phyloP scores from a whole-genome alignment of 1,140 invertebrate species.

The Pseudomyrmex sp. region DNA sequence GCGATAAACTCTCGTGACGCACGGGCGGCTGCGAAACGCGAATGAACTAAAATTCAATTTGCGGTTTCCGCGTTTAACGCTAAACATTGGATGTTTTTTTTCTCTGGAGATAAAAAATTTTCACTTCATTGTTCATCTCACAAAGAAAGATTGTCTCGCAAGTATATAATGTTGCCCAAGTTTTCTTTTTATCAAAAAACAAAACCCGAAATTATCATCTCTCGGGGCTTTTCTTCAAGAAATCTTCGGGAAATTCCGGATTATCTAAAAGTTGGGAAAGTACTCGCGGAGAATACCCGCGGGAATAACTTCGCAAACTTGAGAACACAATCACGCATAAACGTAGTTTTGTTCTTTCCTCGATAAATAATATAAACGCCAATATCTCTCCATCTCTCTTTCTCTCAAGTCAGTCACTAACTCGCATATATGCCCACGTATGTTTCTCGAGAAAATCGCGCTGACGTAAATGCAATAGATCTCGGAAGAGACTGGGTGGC shows the following conservation, averaged over 20 bases:
- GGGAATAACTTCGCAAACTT: no score
- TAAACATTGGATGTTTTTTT: not conserved
- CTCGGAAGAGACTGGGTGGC: not conserved
- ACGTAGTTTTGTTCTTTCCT: no score
- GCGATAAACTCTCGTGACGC: constrained; percentile 36
- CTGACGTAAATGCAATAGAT: constrained; percentile 25
- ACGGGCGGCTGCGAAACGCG: not conserved
- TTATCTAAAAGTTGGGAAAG: no score
- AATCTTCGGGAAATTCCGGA: no score
- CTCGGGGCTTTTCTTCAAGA: no score
- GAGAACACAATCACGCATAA: no score
- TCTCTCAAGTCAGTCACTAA: no score
- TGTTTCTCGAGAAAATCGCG: constrained; percentile 11
- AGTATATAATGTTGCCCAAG: not conserved
- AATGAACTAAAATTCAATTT: not conserved
- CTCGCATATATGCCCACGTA: not conserved
- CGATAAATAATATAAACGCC: no score
- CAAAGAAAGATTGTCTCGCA: not conserved
- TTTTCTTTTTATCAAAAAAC: not conserved
- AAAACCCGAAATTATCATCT: no score
- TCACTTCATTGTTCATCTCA: not conserved
- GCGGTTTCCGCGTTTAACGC: constrained; percentile 6
- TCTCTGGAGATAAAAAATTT: not conserved
- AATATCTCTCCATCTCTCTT: no score
- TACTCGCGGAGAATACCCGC: no score